Evolutionary conservation across 2,797 vertebrate genomes (phyloP).

Genomic region (Pantherophis vulpinus): DNA sequence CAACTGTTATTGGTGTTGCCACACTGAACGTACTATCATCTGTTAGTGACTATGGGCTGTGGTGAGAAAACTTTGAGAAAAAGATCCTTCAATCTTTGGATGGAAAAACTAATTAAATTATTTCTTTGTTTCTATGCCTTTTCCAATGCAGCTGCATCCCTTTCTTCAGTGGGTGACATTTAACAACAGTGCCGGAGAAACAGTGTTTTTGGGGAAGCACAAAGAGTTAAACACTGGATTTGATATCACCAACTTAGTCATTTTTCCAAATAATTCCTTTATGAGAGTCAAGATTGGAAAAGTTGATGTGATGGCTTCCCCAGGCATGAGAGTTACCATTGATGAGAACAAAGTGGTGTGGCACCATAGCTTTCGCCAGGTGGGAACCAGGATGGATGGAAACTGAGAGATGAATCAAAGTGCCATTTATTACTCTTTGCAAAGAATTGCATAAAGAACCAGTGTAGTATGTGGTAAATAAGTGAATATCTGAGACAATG

Average conservation of each 20-base stretch:
- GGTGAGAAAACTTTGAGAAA: background rate
- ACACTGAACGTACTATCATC: background rate
- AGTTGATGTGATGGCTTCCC: background rate
- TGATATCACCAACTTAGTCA: background rate
- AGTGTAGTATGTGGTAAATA: background rate
- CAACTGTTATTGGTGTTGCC: background rate
- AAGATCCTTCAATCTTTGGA: background rate
- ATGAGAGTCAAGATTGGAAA: background rate
- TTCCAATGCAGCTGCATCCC: background rate
- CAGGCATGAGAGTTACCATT: background rate
- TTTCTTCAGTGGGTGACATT: background rate
- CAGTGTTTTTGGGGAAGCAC: background rate
- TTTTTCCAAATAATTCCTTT: background rate
- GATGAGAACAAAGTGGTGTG: background rate
- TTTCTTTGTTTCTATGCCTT: background rate
- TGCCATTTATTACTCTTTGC: background rate
- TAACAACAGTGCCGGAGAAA: conserved; percentile 2
- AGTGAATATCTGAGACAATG: background rate
- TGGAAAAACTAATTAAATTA: background rate
- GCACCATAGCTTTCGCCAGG: background rate
- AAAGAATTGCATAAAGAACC: background rate
- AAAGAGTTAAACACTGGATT: background rate
- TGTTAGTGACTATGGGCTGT: background rate
- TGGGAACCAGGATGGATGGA: background rate
- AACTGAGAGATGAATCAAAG: background rate